Evolutionary conservation across 1,140 invertebrate genomes (phyloP).

Genomic region (Macrotrachela quadricornifera): DNA sequence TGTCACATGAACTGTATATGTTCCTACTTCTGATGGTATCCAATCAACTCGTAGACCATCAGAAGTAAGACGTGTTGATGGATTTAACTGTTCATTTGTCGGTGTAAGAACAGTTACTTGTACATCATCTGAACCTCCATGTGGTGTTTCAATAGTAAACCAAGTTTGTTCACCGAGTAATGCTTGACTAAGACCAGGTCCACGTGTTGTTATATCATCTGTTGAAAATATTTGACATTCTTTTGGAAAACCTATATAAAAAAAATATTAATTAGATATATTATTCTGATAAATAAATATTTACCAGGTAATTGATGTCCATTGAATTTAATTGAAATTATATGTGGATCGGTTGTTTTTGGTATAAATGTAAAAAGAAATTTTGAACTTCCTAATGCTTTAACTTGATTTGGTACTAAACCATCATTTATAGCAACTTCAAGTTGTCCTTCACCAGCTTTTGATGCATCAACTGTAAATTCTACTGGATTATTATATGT

Average conservation of each 20-base stretch:
- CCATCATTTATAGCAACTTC: constrained; percentile 9
- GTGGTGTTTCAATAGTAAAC: too few species aligned
- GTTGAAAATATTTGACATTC: too few species aligned
- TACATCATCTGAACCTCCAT: too few species aligned
- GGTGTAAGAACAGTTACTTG: background rate
- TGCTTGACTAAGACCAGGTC: too few species aligned
- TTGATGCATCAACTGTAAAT: constrained; percentile 65
- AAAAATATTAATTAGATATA: too few species aligned
- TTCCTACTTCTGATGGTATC: constrained; percentile 57
- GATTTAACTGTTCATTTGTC: background rate
- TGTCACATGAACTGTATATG: constrained; percentile 64
- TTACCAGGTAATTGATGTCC: constrained; percentile 61
- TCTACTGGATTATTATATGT: background rate
- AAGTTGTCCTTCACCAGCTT: constrained; percentile 48
- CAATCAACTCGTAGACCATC: constrained; percentile 58
- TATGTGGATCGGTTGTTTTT: constrained; percentile 64
- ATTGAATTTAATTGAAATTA: constrained; percentile 95
- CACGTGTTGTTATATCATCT: too few species aligned
- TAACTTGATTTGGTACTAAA: constrained; percentile 7
- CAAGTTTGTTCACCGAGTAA: too few species aligned
- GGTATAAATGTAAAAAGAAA: constrained; percentile 57
- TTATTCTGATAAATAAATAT: too few species aligned
- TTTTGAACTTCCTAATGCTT: background rate
- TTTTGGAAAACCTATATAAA: too few species aligned
- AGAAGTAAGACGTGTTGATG: background rate